Evolutionary conservation across 92 coral and sea anemone species (phyloP).

Genomic region (Parazoanthus atlanticus): DNA sequence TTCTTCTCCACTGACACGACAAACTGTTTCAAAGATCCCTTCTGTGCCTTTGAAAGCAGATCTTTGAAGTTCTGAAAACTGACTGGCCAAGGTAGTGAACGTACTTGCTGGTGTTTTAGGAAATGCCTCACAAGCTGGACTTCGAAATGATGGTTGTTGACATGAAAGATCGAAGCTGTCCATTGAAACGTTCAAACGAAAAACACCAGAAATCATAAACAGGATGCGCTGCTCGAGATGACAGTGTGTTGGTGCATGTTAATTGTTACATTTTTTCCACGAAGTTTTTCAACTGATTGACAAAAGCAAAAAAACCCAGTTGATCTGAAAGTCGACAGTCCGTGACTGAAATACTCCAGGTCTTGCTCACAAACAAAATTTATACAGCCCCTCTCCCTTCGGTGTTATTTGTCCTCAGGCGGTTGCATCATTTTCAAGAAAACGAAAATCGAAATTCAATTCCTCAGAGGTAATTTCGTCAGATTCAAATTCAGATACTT

Average conservation of each 20-base stretch:
- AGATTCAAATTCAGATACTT: no score
- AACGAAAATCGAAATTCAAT: no score
- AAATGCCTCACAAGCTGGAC: background rate
- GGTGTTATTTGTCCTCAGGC: no score
- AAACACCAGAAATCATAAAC: constrained; percentile 64
- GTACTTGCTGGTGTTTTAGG: constrained; percentile 2
- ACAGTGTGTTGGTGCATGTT: constrained; percentile 57
- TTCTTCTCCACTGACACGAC: constrained; percentile 29
- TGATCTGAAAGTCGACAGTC: constrained; percentile 45
- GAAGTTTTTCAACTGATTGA: constrained; percentile 46
- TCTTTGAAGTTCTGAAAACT: background rate
- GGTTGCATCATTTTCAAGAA: no score
- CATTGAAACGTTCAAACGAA: constrained; percentile 42
- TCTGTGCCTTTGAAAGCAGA: background rate
- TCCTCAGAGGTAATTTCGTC: no score
- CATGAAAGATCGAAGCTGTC: background rate
- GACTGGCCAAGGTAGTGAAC: no score
- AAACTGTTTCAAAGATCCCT: constrained; percentile 35
- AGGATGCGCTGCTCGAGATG: constrained; percentile 51
- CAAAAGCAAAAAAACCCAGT: constrained; percentile 50
- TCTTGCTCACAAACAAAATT: no score
- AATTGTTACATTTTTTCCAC: constrained; percentile 51
- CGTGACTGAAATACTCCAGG: constrained; percentile 18
- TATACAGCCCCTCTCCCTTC: no score
- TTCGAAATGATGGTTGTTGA: background rate